A percentile compares a stretch with the other conserved stretches of the same genome.
phyloP scores from a whole-genome alignment of 1,140 invertebrate genomes.

The Apis dorsata region DNA sequence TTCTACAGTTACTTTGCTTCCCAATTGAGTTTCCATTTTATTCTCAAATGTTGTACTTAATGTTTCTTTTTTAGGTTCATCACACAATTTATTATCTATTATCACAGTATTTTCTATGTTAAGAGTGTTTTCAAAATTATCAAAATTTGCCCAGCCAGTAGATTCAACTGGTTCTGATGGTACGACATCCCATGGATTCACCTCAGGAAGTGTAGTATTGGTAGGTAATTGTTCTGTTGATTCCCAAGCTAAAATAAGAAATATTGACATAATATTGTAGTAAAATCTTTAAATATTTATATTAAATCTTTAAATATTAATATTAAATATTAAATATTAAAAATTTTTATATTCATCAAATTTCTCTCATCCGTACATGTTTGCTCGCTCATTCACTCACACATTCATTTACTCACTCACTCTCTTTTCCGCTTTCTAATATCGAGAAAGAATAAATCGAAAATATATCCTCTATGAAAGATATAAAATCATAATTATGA shows the following conservation, averaged over 20 bases:
- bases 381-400: too few species aligned
- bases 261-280: not conserved
- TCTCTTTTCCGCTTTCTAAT: too few species aligned
- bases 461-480: not conserved
- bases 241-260: constrained; percentile 68
- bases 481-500: not conserved
- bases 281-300: too few species aligned
- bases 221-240: constrained; percentile 59
- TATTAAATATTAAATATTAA: not conserved
- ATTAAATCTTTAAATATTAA: too few species aligned
- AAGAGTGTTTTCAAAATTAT: constrained; percentile 71
- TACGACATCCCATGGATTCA: constrained; percentile 72
- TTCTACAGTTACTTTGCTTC: constrained; percentile 26
- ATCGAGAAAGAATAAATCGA: not conserved
- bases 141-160: constrained; percentile 77
- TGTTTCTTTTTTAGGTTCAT: constrained; percentile 32
- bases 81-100: constrained; percentile 51
- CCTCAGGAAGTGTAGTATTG: constrained; percentile 57
- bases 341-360: not conserved
- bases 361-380: too few species aligned
- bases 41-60: constrained; percentile 3
- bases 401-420: too few species aligned
- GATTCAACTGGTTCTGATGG: constrained; percentile 66
- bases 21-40: constrained; percentile 30
- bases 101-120: constrained; percentile 53